phyloP scores from a whole-genome alignment of 2,797 vertebrate species.

The Syngnathus rostellatus region DNA sequence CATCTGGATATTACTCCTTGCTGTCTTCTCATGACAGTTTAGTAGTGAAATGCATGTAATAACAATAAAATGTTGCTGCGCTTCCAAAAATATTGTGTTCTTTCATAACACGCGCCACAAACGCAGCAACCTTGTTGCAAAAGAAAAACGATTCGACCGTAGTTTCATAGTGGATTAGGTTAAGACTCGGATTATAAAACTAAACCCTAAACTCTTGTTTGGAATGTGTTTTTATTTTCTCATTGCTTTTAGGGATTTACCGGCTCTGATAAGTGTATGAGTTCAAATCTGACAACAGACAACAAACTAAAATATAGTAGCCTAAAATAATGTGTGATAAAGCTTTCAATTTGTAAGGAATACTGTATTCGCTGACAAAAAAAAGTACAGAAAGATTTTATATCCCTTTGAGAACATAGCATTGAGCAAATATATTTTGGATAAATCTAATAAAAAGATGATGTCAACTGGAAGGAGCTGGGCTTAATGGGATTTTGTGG shows the following conservation, averaged over 20 bases:
- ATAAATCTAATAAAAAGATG: no score
- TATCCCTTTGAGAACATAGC: no score
- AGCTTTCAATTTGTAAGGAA: no score
- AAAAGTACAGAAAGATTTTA: no score
- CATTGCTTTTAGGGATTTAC: neutral
- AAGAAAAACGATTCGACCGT: neutral
- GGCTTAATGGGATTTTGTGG: no score
- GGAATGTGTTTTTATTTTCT: neutral
- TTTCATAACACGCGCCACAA: neutral
- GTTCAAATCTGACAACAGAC: neutral
- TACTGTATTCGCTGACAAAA: no score
- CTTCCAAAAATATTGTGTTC: neutral
- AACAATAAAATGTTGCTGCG: neutral
- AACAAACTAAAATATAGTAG: neutral
- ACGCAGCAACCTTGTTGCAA: neutral
- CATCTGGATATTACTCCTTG: slow-evolving; percentile 21
- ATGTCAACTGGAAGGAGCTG: no score
- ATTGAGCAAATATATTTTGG: no score
- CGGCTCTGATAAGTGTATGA: neutral
- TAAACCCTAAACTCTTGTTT: neutral
- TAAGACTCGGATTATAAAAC: neutral
- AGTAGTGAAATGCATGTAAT: neutral
- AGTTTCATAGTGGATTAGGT: neutral
- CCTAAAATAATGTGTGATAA: neutral
- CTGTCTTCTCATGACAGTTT: slow-evolving; percentile 6